A percentile compares a stretch with the other conserved stretches of the same genome.
phyloP scores from a whole-genome alignment of 2,888 invertebrate species.

The Phoenoteleia sp. region DNA sequence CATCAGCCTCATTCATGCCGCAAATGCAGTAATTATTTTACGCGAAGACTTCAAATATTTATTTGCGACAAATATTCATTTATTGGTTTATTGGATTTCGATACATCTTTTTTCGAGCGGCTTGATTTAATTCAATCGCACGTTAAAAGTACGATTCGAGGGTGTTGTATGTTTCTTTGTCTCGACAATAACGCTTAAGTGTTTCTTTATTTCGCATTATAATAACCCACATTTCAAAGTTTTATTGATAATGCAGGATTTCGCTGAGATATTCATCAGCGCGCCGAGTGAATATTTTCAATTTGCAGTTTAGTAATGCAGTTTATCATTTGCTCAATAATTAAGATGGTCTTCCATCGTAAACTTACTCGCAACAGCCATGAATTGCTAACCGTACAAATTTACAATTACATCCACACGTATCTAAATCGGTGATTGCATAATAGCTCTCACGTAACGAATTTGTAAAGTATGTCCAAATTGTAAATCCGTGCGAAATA shows the following conservation, averaged over 20 bases:
- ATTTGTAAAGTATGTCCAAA: not conserved
- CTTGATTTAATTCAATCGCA: conserved; percentile 21
- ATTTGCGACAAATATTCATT: conserved; percentile 56
- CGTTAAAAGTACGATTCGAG: conserved; percentile 3
- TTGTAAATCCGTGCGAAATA: not conserved
- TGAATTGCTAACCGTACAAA: too few species aligned
- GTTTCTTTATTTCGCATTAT: conserved; percentile 9
- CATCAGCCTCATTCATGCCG: conserved; percentile 19
- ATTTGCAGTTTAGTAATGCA: too few species aligned
- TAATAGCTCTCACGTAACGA: not conserved
- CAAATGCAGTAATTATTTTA: conserved; percentile 16
- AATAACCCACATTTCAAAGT: conserved; percentile 3
- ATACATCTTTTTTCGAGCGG: conserved; percentile 11
- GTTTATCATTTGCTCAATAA: too few species aligned
- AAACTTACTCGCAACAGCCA: too few species aligned
- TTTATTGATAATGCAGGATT: too few species aligned
- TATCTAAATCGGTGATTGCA: not conserved
- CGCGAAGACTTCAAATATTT: conserved; percentile 20
- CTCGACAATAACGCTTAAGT: conserved; percentile 8
- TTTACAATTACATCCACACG: too few species aligned
- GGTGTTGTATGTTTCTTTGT: too few species aligned
- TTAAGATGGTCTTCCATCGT: too few species aligned
- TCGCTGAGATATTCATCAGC: too few species aligned
- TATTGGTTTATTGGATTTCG: conserved; percentile 46
- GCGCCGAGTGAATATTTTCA: too few species aligned